Evolutionary conservation across 2,113 vertebrate genomes (phyloP).

Genomic region (Hydrochoerus hydrochaeris): DNA sequence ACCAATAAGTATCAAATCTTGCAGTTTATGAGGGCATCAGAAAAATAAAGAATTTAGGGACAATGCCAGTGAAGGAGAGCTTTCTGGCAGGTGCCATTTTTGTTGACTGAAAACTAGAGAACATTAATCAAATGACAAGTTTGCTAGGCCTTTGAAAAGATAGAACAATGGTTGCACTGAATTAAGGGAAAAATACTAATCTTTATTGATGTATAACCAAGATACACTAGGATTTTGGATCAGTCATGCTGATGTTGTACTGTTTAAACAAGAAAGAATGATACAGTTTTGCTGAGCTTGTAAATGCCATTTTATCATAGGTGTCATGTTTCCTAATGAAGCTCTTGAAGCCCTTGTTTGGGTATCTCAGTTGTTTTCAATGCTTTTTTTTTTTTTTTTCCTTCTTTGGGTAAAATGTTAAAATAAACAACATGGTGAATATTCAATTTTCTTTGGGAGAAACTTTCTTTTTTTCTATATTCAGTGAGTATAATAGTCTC

Average conservation of each 20-base stretch:
- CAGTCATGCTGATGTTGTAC: neutral
- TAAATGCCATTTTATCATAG: neutral
- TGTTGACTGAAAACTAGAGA: constrained; percentile 2
- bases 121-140: neutral
- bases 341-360: neutral
- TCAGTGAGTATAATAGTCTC: neutral
- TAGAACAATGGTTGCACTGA: neutral
- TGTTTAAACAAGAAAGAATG: neutral
- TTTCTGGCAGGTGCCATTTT: neutral
- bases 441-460: neutral
- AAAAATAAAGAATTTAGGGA: neutral
- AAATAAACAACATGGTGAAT: neutral
- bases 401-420: neutral
- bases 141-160: constrained; percentile 39
- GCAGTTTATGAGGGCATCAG: neutral
- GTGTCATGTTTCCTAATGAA: neutral
- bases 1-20: neutral
- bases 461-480: neutral
- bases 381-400: neutral
- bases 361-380: neutral
- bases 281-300: constrained; percentile 29
- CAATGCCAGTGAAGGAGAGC: neutral
- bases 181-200: neutral
- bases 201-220: neutral
- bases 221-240: constrained; percentile 20